phyloP scores from a whole-genome alignment of 2,797 vertebrate species.

The Distichodus sexfasciatus region DNA sequence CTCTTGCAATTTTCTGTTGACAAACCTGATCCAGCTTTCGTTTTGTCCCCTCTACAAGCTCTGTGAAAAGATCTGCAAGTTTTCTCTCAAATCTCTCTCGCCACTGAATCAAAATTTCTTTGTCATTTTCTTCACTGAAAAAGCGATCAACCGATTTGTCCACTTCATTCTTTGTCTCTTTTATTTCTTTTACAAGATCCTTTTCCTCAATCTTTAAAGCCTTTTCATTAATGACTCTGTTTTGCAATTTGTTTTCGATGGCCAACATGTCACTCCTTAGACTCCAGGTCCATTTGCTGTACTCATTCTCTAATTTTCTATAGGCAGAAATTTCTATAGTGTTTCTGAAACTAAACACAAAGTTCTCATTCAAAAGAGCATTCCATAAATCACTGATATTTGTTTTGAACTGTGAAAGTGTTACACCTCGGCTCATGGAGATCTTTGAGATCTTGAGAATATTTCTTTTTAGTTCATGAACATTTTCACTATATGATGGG shows the following conservation, averaged over 20 bases:
- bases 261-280: slow-evolving; percentile 64
- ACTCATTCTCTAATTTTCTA: slow-evolving; percentile 62
- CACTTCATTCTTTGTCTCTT: slow-evolving; percentile 35
- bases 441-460: slow-evolving; percentile 56
- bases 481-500: slow-evolving; percentile 67
- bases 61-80: slow-evolving; percentile 40
- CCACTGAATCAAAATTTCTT: slow-evolving; percentile 65
- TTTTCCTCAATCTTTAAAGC: background rate
- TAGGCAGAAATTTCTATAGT: slow-evolving; percentile 65
- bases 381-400: slow-evolving; percentile 67
- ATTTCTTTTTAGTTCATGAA: slow-evolving; percentile 66
- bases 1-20: slow-evolving; percentile 38
- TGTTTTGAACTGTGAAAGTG: slow-evolving; percentile 62
- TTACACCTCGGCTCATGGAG: slow-evolving; percentile 41
- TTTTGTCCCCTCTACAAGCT: slow-evolving; percentile 48
- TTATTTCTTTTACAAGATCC: slow-evolving; percentile 21
- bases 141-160: slow-evolving; percentile 52
- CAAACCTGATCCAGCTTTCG: slow-evolving; percentile 45
- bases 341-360: slow-evolving; percentile 78
- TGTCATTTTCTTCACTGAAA: slow-evolving; percentile 61
- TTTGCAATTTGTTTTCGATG: slow-evolving; percentile 56
- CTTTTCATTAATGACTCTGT: slow-evolving; percentile 54
- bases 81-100: slow-evolving; percentile 47
- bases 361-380: slow-evolving; percentile 71
- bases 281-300: slow-evolving; percentile 67